Evolutionary conservation across 2,888 invertebrate genomes (phyloP).

Genomic region (Clostera curtula): DNA sequence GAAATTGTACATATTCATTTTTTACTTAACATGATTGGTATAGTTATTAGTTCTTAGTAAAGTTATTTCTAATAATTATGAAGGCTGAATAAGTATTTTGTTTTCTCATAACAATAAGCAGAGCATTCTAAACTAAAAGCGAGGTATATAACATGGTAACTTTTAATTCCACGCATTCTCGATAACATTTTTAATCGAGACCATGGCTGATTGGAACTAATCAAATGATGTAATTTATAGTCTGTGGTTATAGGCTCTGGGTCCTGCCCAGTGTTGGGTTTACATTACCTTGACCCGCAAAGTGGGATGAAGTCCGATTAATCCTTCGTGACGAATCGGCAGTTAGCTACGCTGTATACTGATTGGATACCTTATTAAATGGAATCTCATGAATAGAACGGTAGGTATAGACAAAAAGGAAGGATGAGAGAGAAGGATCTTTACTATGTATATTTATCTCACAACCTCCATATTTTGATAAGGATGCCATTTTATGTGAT

Average conservation of each 20-base stretch:
- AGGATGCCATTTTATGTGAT: too few relatives aligned
- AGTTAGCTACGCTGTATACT: constrained; percentile 47
- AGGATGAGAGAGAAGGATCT: not conserved
- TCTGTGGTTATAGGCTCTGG: constrained; percentile 37
- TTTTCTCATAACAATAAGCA: too few relatives aligned
- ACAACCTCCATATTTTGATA: too few relatives aligned
- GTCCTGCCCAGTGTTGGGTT: constrained; percentile 30
- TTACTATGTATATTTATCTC: too few relatives aligned
- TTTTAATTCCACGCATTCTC: constrained; percentile 32
- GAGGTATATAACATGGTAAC: constrained; percentile 37
- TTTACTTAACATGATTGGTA: too few relatives aligned
- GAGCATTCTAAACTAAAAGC: too few relatives aligned
- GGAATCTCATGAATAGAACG: constrained; percentile 33
- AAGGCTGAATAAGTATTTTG: too few relatives aligned
- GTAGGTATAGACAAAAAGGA: constrained; percentile 20
- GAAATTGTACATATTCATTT: too few relatives aligned
- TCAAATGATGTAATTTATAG: constrained; percentile 65
- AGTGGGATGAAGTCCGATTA: constrained; percentile 27
- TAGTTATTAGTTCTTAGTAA: too few relatives aligned
- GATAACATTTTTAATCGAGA: constrained; percentile 52
- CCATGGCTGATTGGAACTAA: constrained; percentile 65
- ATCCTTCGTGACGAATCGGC: constrained; percentile 61
- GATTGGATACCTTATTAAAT: constrained; percentile 56
- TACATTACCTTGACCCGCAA: constrained; percentile 43
- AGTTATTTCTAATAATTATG: too few relatives aligned